Conservation (phyloP, 2,113 vertebrate genomes). For the Propithecus coquereli region DNA sequence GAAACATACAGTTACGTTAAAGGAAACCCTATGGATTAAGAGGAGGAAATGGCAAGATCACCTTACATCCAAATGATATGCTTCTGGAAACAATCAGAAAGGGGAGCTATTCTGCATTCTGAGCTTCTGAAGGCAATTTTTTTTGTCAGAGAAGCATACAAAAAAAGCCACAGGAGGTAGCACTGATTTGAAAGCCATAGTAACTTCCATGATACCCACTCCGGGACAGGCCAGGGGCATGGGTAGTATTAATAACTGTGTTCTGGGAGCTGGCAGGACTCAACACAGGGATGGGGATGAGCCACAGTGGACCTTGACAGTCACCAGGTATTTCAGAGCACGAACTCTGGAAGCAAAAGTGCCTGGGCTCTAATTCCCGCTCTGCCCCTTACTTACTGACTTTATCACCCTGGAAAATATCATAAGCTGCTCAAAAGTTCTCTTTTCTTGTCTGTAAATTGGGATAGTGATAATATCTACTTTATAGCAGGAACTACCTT, state of each 20-base stretch:
- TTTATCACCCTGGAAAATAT: neutral
- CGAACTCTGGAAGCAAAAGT: neutral
- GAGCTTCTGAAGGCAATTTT: neutral
- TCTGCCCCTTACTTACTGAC: neutral
- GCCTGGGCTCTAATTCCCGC: neutral
- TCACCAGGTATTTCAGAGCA: neutral
- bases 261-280: neutral
- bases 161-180: neutral
- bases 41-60: neutral
- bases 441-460: neutral
- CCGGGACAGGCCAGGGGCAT: neutral
- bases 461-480: neutral
- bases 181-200: neutral
- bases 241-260: neutral
- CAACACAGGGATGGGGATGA: neutral
- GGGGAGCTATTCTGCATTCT: neutral
- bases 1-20: neutral
- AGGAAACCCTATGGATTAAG: neutral
- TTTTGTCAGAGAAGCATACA: neutral
- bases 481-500: neutral
- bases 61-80: neutral
- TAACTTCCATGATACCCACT: neutral
- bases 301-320: fast-evolving
- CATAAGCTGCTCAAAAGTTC: neutral
- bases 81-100: neutral